These are phyloP conservation scores for Morone chrysops DNA, from an alignment of 2,113 vertebrate species.

Conservation along the genomic window DNA sequence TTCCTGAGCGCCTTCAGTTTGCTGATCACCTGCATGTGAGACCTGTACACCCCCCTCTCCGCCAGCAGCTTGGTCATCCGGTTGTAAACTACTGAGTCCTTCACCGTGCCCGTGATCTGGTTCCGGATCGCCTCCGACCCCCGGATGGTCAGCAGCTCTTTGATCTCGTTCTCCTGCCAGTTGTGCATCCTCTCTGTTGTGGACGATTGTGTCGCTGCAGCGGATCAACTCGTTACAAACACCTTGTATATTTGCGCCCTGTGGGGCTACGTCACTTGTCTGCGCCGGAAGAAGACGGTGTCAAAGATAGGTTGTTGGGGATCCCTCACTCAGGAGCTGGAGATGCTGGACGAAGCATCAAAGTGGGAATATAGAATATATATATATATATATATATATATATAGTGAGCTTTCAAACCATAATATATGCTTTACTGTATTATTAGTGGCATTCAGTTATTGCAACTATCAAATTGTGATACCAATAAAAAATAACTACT, in stretches of 20 bases:
- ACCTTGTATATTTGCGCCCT: conserved; percentile 1
- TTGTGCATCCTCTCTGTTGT: conserved; percentile 46
- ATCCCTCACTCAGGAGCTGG: neutral
- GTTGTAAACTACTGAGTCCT: conserved; percentile 56
- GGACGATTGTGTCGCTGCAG: neutral
- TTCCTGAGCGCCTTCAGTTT: conserved; percentile 62
- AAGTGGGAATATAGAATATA: no score
- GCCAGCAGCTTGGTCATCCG: conserved; percentile 45
- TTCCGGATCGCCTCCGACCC: conserved; percentile 36
- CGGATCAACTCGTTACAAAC: conserved; percentile 31
- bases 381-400: no score
- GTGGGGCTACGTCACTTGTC: conserved; percentile 22
- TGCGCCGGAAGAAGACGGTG: conserved; percentile 19
- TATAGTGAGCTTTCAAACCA: no score
- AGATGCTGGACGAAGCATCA: neutral
- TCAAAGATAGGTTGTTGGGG: neutral
- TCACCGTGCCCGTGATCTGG: conserved; percentile 62
- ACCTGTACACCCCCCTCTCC: conserved; percentile 50
- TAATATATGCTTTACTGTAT: neutral
- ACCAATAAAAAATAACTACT: no score
- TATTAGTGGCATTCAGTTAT: neutral
- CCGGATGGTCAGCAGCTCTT: conserved; percentile 49
- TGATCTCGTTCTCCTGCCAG: conserved; percentile 67
- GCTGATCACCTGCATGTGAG: conserved; percentile 60
- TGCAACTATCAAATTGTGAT: no score